phyloP scores from a whole-genome alignment of 1,140 invertebrate species.

The Liolophura sinensis region DNA sequence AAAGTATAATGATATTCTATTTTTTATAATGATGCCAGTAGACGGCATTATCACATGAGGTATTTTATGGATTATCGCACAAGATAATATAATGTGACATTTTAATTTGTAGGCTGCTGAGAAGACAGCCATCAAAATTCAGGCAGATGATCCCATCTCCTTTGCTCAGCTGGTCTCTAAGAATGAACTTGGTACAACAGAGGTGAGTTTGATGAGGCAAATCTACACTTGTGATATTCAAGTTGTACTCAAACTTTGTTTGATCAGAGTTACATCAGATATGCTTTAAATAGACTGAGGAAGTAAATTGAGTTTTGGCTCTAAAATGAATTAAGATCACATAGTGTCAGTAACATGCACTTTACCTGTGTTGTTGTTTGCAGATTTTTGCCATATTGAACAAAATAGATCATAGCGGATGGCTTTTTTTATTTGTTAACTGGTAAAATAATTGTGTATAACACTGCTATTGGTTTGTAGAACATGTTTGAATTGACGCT shows the following conservation, averaged over 20 bases:
- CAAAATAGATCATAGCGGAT: too few species aligned
- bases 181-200: conserved; percentile 65
- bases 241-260: too few species aligned
- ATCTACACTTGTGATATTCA: too few species aligned
- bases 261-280: neutral
- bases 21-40: too few species aligned
- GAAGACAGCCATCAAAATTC: conserved; percentile 73
- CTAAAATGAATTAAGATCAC: too few species aligned
- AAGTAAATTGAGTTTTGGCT: neutral
- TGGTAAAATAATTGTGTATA: too few species aligned
- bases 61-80: neutral
- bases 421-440: too few species aligned
- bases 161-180: conserved; percentile 82
- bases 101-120: conserved; percentile 39
- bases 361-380: too few species aligned
- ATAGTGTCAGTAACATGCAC: too few species aligned
- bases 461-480: conserved; percentile 31
- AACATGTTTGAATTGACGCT: conserved; percentile 95
- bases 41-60: neutral
- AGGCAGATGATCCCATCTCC: conserved; percentile 84
- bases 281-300: neutral
- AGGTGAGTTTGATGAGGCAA: conserved; percentile 61
- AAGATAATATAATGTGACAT: neutral
- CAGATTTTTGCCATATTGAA: too few species aligned
- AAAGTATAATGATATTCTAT: too few species aligned